phyloP scores from a whole-genome alignment of 2,797 vertebrate genomes.

The Sebastes steindachneri region DNA sequence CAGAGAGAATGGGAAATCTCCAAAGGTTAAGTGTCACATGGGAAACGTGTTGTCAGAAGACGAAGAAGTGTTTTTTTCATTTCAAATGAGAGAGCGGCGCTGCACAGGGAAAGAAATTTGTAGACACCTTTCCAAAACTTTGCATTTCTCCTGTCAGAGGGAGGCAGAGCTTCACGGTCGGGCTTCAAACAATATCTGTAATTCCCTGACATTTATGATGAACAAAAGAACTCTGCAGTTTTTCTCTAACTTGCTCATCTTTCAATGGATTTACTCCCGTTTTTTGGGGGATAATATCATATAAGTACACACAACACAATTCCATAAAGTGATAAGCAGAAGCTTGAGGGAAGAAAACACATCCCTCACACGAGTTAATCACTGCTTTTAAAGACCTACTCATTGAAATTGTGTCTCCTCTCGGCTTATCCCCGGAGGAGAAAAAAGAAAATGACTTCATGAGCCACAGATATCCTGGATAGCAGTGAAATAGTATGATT shows the following conservation, averaged over 20 bases:
- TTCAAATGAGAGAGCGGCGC: slow-evolving; percentile 62
- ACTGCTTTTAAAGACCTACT: slow-evolving; percentile 75
- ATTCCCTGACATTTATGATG: slow-evolving; percentile 63
- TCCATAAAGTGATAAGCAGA: slow-evolving; percentile 43
- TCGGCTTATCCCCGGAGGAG: slow-evolving; percentile 64
- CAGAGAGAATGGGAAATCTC: slow-evolving; percentile 84
- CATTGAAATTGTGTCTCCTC: slow-evolving; percentile 71
- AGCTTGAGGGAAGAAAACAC: slow-evolving; percentile 20
- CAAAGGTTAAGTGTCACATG: slow-evolving; percentile 86
- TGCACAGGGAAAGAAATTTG: slow-evolving; percentile 55
- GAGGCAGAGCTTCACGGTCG: slow-evolving; percentile 48
- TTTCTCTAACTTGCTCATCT: slow-evolving; percentile 41
- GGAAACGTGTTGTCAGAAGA: slow-evolving; percentile 83
- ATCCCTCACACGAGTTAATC: slow-evolving; percentile 72
- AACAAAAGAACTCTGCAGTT: slow-evolving; percentile 58
- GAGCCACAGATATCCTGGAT: slow-evolving; percentile 73
- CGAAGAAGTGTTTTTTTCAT: slow-evolving; percentile 28
- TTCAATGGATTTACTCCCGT: slow-evolving; percentile 7
- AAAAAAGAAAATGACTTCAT: slow-evolving; percentile 73
- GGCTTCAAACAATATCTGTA: slow-evolving; percentile 70
- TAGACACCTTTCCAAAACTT: slow-evolving; percentile 81
- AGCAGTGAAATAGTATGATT: slow-evolving; percentile 68
- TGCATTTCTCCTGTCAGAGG: slow-evolving; percentile 72
- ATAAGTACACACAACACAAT: slow-evolving; percentile 51
- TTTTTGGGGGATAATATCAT: slow-evolving; percentile 20